These are phyloP conservation scores for Orchestia grillus DNA, from an alignment of 1,140 invertebrate species.

Conservation along the genomic window DNA sequence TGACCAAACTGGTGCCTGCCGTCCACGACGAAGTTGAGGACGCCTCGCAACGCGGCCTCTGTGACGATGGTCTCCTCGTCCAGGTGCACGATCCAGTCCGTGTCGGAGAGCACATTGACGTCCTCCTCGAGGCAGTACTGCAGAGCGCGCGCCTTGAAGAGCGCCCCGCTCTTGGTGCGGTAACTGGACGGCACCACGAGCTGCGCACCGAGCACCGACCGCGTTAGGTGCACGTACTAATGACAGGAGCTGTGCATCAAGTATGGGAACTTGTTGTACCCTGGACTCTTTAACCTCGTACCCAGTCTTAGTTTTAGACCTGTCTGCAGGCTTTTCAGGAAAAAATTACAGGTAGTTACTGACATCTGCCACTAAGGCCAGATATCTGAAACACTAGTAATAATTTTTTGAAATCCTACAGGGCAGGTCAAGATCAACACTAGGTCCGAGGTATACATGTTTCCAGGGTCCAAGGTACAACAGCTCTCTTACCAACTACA, in stretches of 20 bases:
- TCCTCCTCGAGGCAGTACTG: conserved; percentile 96
- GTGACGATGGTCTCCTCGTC: conserved; percentile 98
- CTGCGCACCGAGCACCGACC: conserved; percentile 70
- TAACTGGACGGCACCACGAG: conserved; percentile 89
- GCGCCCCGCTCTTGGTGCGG: conserved; percentile 87
- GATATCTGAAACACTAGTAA: too few relatives aligned
- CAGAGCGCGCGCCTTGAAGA: conserved; percentile 95
- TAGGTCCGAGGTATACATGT: too few relatives aligned
- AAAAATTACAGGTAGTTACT: too few relatives aligned
- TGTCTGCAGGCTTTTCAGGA: too few relatives aligned
- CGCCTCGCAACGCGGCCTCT: conserved; percentile 88
- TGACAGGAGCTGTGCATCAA: not conserved
- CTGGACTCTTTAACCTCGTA: not conserved
- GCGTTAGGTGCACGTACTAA: not conserved
- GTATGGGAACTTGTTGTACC: not conserved
- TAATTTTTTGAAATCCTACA: too few relatives aligned
- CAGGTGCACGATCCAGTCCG: conserved; percentile 98
- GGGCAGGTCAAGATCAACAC: too few relatives aligned
- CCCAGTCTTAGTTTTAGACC: too few relatives aligned
- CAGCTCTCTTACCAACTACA: too few relatives aligned
- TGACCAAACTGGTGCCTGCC: conserved; percentile 96
- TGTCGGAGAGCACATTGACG: conserved; percentile 88
- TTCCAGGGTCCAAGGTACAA: too few relatives aligned
- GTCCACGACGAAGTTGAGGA: conserved; percentile 95
- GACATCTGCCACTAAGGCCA: too few relatives aligned